These are phyloP conservation scores for Hydrotaea cyrtoneurina DNA, from an alignment of 2,888 invertebrate species.

Conservation along the genomic window DNA sequence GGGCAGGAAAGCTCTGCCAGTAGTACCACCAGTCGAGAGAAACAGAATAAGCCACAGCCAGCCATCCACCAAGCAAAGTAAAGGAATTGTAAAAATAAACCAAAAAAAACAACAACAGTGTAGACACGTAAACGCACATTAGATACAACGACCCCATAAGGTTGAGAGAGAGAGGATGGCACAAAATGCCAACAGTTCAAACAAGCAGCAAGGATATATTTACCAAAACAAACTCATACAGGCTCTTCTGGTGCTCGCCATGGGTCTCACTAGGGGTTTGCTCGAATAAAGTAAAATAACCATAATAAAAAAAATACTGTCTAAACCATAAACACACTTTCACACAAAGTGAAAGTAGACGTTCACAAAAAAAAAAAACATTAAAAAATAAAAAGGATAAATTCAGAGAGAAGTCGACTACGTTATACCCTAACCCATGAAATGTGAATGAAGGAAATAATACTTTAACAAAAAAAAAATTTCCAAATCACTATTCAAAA, in stretches of 20 bases:
- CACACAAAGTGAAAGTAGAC: neutral
- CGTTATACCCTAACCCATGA: no score
- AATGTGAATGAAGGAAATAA: no score
- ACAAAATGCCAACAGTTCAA: slow-evolving; percentile 35
- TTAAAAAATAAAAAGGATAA: neutral
- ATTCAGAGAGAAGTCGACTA: neutral
- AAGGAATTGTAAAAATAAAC: slow-evolving; percentile 25
- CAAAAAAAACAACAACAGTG: neutral
- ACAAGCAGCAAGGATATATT: neutral
- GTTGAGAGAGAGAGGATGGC: neutral
- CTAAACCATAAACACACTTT: neutral
- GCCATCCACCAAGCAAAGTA: neutral
- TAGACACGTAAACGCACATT: neutral
- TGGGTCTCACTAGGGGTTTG: neutral
- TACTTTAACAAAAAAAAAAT: no score
- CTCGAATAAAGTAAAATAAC: neutral
- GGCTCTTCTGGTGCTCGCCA: neutral
- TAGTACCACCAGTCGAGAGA: neutral
- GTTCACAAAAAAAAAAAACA: no score
- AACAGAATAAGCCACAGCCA: slow-evolving; percentile 18
- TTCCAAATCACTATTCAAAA: no score
- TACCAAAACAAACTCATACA: slow-evolving; percentile 13
- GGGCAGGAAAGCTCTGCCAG: neutral
- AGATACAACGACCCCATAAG: slow-evolving; percentile 49
- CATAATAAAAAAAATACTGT: neutral